A percentile compares a stretch with the other conserved stretches of the same genome.
phyloP scores from a whole-genome alignment of 2,888 invertebrate genomes.

The Rotaria macrura region DNA sequence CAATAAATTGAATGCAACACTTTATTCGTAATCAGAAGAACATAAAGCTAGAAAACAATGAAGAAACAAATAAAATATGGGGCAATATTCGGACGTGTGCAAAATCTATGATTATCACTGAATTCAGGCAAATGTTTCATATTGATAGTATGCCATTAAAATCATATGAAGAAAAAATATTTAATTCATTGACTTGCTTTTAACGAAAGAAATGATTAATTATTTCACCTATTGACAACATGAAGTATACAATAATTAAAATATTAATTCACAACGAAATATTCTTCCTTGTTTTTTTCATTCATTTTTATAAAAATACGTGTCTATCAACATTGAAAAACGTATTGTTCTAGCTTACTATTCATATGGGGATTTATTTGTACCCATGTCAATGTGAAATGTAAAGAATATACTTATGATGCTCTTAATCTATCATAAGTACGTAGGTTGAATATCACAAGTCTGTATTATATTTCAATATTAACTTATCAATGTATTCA shows the following conservation, averaged over 20 bases:
- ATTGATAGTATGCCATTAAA: neutral
- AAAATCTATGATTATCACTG: neutral
- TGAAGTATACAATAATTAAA: neutral
- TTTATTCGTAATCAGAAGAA: too few species aligned
- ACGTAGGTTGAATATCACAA: neutral
- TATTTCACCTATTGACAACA: conserved; percentile 6
- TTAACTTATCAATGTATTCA: neutral
- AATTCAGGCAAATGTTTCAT: neutral
- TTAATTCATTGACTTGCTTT: neutral
- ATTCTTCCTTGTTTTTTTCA: neutral
- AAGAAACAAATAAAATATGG: neutral
- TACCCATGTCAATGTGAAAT: neutral
- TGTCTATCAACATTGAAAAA: neutral
- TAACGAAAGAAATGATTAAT: neutral
- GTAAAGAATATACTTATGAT: neutral
- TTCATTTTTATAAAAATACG: neutral
- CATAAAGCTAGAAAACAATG: too few species aligned
- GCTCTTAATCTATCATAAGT: neutral
- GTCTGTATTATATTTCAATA: neutral
- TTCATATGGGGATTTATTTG: neutral
- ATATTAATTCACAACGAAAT: too few species aligned
- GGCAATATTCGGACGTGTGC: neutral
- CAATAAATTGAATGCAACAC: too few species aligned
- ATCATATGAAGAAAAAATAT: neutral
- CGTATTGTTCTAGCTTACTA: neutral